Percentiles rank a stretch among this genome's conserved stretches.
These are phyloP conservation scores for Jacana jacana DNA, from an alignment of 2,113 vertebrate species.

Conservation along the genomic window DNA sequence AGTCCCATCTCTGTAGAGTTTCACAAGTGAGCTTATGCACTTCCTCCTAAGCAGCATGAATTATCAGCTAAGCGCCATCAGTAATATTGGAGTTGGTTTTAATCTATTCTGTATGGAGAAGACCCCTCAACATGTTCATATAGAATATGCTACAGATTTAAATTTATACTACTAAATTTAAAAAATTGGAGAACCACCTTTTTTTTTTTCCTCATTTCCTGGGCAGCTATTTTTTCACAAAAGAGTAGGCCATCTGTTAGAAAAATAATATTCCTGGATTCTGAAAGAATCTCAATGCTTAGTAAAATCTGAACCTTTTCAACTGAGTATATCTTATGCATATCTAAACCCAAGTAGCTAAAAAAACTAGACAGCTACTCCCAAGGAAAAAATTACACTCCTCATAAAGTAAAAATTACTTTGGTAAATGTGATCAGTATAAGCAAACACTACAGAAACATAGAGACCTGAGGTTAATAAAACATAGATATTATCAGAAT, in stretches of 20 bases:
- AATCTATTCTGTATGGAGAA: not conserved
- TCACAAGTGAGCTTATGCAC: not conserved
- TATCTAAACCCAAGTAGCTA: not conserved
- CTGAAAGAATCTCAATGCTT: not conserved
- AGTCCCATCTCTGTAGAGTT: not conserved
- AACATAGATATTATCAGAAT: not conserved
- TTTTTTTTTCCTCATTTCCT: not conserved
- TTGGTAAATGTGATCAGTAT: not conserved
- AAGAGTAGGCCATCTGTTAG: not conserved
- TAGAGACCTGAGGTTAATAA: not conserved
- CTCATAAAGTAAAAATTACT: not conserved
- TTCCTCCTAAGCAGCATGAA: not conserved
- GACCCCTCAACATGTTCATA: not conserved
- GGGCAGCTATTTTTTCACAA: not conserved
- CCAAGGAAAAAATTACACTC: not conserved
- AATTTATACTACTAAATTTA: too few species aligned
- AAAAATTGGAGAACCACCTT: not conserved
- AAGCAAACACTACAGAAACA: not conserved
- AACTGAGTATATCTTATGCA: not conserved
- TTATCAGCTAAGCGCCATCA: not conserved
- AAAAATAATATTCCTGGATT: not conserved
- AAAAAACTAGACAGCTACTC: not conserved
- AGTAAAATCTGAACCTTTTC: slow-evolving; percentile 22
- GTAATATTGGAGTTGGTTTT: not conserved
- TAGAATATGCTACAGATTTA: not conserved